Percentiles rank a stretch among this genome's conserved stretches.
phyloP scores from a whole-genome alignment of 2,113 vertebrate species.

The Nothoprocta perdicaria region DNA sequence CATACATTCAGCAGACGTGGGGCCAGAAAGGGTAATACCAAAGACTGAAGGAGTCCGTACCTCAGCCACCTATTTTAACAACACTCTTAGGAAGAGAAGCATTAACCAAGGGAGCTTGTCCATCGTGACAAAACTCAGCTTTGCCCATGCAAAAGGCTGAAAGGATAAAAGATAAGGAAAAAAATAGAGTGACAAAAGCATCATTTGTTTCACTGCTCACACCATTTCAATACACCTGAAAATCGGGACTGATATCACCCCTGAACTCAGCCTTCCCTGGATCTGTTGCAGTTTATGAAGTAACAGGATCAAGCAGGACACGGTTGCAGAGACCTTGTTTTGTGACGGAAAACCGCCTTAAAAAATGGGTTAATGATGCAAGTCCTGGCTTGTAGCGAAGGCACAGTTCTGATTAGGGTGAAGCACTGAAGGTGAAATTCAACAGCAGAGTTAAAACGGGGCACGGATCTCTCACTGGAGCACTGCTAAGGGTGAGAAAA shows the following conservation, averaged over 20 bases:
- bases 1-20: not conserved
- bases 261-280: not conserved
- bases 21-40: not conserved
- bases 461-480: not conserved
- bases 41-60: not conserved
- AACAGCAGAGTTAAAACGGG: not conserved
- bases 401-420: not conserved
- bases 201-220: not conserved
- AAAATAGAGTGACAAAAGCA: not conserved
- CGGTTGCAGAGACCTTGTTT: not conserved
- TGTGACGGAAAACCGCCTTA: not conserved
- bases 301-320: not conserved
- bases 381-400: not conserved
- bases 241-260: not conserved
- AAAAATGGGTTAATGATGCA: not conserved
- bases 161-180: not conserved
- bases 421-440: not conserved
- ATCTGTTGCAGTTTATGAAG: not conserved
- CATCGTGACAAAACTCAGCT: not conserved
- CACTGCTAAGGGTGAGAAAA: conserved; percentile 15
- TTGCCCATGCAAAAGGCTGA: not conserved
- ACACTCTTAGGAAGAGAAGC: not conserved
- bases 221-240: not conserved
- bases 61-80: not conserved
- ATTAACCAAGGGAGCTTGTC: not conserved